phyloP scores from a whole-genome alignment of 2,797 vertebrate species.

The Luscinia megarhynchos region DNA sequence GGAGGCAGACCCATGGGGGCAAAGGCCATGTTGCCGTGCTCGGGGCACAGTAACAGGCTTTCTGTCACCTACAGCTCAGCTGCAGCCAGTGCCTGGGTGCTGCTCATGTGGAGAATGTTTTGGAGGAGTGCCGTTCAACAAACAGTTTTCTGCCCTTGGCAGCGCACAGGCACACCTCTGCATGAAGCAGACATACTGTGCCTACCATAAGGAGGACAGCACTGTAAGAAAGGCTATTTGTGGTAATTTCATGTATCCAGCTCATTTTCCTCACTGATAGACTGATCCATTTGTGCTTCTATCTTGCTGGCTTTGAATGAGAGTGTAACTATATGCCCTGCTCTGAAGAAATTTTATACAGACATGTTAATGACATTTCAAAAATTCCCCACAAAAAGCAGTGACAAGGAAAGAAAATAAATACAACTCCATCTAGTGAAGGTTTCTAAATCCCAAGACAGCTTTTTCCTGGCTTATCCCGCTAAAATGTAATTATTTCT shows the following conservation, averaged over 20 bases:
- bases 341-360: slow-evolving; percentile 16
- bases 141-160: neutral
- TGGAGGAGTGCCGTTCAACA: neutral
- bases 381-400: neutral
- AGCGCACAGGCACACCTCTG: neutral
- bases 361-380: neutral
- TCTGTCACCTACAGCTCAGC: neutral
- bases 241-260: neutral
- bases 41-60: accelerated
- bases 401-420: slow-evolving; percentile 46
- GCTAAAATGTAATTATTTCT: slow-evolving; percentile 34
- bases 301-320: neutral
- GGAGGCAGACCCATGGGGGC: accelerated
- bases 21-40: accelerated
- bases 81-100: neutral
- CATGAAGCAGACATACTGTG: neutral
- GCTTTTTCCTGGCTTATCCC: slow-evolving; percentile 5
- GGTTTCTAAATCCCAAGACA: slow-evolving; percentile 14
- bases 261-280: neutral
- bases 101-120: neutral
- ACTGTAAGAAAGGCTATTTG: neutral
- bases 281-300: neutral
- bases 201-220: neutral
- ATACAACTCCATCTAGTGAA: neutral
- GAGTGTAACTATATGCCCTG: neutral